phyloP scores from a whole-genome alignment of 2,113 vertebrate species.

The Leucoraja erinaceus region DNA sequence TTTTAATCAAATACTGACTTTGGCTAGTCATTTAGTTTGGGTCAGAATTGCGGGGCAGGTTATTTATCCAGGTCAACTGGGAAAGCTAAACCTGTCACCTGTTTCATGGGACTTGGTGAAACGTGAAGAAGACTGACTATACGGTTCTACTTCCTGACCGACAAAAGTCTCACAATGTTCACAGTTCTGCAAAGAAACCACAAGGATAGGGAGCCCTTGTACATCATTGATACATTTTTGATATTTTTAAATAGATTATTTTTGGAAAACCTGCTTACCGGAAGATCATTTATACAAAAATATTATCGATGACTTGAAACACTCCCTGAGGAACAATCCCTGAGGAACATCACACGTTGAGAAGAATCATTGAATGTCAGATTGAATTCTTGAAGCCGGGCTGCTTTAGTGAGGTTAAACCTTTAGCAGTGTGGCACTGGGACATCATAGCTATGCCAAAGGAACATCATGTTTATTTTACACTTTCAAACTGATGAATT shows the following conservation, averaged over 20 bases:
- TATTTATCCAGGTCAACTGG: not conserved
- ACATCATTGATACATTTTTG: not conserved
- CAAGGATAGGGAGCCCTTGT: not conserved
- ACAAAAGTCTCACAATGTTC: not conserved
- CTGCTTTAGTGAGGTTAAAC: not conserved
- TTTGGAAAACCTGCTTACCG: no score
- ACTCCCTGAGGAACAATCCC: not conserved
- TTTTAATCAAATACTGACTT: not conserved
- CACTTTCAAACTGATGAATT: constrained; percentile 12
- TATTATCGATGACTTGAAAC: not conserved
- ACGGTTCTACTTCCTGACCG: not conserved
- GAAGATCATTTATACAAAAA: not conserved
- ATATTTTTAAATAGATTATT: constrained; percentile 19
- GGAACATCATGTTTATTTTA: not conserved
- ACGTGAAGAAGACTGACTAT: not conserved
- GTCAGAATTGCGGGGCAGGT: not conserved
- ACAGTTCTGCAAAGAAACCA: constrained; percentile 4
- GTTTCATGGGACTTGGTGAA: not conserved
- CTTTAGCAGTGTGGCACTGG: not conserved
- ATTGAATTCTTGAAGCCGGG: not conserved
- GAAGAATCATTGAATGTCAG: not conserved
- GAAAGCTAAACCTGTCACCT: not conserved
- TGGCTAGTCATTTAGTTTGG: not conserved
- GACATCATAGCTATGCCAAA: not conserved
- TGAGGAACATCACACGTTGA: not conserved